A percentile compares a stretch with the other conserved stretches of the same genome.
These are phyloP conservation scores for Xestia sexstrigata DNA, from an alignment of 2,888 invertebrate species.

Conservation along the genomic window DNA sequence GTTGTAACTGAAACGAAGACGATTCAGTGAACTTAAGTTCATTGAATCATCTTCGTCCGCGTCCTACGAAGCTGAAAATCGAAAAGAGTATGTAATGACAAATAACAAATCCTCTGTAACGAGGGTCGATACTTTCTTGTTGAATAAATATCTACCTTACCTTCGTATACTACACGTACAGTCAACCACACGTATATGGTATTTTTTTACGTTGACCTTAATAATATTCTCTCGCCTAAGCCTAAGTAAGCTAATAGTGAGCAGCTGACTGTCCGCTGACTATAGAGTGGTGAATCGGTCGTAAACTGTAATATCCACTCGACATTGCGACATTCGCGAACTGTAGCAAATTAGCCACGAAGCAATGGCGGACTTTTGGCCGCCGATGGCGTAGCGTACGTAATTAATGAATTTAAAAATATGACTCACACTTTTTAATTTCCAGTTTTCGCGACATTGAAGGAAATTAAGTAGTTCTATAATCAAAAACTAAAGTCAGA, in stretches of 20 bases:
- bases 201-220: background rate
- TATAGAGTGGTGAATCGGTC: background rate
- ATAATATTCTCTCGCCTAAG: background rate
- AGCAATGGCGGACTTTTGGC: background rate
- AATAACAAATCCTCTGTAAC: conserved; percentile 52
- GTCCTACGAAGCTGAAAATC: conserved; percentile 51
- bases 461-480: background rate
- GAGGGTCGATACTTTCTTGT: conserved; percentile 41
- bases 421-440: background rate
- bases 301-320: background rate
- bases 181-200: background rate
- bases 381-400: background rate
- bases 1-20: no score
- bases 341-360: background rate
- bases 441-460: background rate
- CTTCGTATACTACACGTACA: conserved; percentile 8
- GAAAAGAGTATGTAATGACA: conserved; percentile 51
- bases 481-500: background rate
- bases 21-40: no score
- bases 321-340: background rate
- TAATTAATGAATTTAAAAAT: background rate
- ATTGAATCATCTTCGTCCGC: conserved; percentile 33
- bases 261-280: background rate
- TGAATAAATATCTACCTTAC: conserved; percentile 17
- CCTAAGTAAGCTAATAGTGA: background rate